A percentile compares a stretch with the other conserved stretches of the same genome.
Conservation (phyloP, 2,888 invertebrate genomes). For the Heliconius ethilla region DNA sequence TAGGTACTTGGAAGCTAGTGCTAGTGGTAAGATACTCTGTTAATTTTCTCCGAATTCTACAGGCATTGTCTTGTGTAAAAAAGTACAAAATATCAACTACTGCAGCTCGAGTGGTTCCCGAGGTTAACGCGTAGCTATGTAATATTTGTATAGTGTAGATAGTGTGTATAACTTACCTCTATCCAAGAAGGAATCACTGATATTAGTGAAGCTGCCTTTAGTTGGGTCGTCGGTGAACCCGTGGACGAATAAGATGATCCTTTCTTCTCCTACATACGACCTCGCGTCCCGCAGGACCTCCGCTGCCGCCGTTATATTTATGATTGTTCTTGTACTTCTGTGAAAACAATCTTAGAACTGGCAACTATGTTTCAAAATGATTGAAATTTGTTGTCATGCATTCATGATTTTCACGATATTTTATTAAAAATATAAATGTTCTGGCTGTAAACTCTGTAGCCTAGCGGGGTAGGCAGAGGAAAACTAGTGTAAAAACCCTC, state of each 20-base stretch:
- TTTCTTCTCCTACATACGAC: constrained; percentile 49
- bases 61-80: not conserved
- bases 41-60: not conserved
- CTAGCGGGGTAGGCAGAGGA: too few species aligned
- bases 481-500: too few species aligned
- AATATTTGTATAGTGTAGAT: not conserved
- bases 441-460: too few species aligned
- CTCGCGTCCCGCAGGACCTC: constrained; percentile 49
- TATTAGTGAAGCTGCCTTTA: constrained; percentile 55
- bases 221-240: constrained; percentile 70
- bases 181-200: constrained; percentile 53
- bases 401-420: too few species aligned
- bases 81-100: too few species aligned
- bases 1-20: too few species aligned
- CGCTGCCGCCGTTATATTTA: constrained; percentile 57
- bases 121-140: too few species aligned
- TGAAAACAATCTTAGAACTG: not conserved
- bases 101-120: too few species aligned
- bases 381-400: too few species aligned
- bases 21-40: not conserved
- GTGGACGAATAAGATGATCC: constrained; percentile 65
- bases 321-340: constrained; percentile 50
- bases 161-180: constrained; percentile 43
- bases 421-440: too few species aligned
- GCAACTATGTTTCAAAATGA: too few species aligned